Evolutionary conservation across 2,888 invertebrate species (phyloP).

Genomic region (Sisyra terminalis): DNA sequence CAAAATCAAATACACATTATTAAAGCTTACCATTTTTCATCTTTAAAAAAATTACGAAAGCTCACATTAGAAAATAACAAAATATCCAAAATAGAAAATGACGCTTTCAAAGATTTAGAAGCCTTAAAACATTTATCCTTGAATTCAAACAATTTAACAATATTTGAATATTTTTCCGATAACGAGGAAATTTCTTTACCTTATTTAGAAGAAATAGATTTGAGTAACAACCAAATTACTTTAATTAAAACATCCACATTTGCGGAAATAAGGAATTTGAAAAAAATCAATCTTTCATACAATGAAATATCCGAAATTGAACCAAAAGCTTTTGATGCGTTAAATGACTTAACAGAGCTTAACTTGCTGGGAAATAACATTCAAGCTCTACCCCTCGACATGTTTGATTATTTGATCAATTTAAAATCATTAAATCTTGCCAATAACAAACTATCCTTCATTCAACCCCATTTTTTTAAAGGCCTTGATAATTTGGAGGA

Average conservation of each 20-base stretch:
- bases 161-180: too few species aligned
- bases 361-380: conserved; percentile 1
- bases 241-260: background rate
- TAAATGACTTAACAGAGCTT: background rate
- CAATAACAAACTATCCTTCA: background rate
- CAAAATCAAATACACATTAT: too few species aligned
- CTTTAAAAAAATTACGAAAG: too few species aligned
- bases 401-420: background rate
- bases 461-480: conserved; percentile 2
- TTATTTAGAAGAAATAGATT: too few species aligned
- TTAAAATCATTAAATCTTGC: background rate
- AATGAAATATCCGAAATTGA: background rate
- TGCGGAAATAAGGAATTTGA: background rate
- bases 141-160: too few species aligned
- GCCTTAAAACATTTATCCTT: too few species aligned
- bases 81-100: too few species aligned
- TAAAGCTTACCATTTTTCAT: too few species aligned
- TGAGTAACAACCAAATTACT: too few species aligned
- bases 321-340: background rate
- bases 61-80: too few species aligned
- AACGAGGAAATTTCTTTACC: too few species aligned
- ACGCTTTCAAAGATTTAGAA: too few species aligned
- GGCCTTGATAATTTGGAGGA: background rate
- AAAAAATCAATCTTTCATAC: background rate
- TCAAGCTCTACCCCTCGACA: background rate